Conservation (phyloP, 2,888 invertebrate genomes). For the Drosophila maculinotata region DNA sequence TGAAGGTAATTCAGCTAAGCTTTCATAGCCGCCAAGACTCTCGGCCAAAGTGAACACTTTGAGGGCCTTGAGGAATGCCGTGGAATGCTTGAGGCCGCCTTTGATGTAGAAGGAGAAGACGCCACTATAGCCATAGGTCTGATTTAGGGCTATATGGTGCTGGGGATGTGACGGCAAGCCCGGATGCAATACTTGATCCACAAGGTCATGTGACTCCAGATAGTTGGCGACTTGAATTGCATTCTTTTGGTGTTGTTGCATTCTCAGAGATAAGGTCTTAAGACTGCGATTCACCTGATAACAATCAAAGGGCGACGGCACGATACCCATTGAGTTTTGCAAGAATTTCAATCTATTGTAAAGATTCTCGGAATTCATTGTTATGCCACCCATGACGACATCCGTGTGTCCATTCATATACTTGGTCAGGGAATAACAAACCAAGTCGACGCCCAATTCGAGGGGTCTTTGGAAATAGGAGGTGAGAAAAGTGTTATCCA, state of each 20-base stretch:
- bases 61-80: slow-evolving; percentile 90
- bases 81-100: slow-evolving; percentile 90
- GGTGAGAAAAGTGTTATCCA: slow-evolving; percentile 97
- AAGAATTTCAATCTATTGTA: slow-evolving; percentile 91
- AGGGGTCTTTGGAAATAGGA: slow-evolving; percentile 96
- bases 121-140: slow-evolving; percentile 95
- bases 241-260: slow-evolving; percentile 94
- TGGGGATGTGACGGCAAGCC: slow-evolving; percentile 95
- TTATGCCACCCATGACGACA: slow-evolving; percentile 96
- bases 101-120: slow-evolving; percentile 95
- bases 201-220: slow-evolving; percentile 91
- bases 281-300: slow-evolving; percentile 96
- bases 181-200: slow-evolving; percentile 94
- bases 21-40: slow-evolving; percentile 97
- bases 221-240: slow-evolving; percentile 92
- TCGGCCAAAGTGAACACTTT: slow-evolving; percentile 95
- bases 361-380: slow-evolving; percentile 90
- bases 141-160: slow-evolving; percentile 91
- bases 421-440: slow-evolving; percentile 96
- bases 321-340: slow-evolving; percentile 93
- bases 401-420: slow-evolving; percentile 99
- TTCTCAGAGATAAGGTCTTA: slow-evolving; percentile 96
- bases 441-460: slow-evolving; percentile 95
- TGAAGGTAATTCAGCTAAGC: slow-evolving; percentile 96
- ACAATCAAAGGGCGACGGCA: slow-evolving; percentile 99